phyloP scores from a whole-genome alignment of 2,113 vertebrate species.

The Hemichromis elongatus region DNA sequence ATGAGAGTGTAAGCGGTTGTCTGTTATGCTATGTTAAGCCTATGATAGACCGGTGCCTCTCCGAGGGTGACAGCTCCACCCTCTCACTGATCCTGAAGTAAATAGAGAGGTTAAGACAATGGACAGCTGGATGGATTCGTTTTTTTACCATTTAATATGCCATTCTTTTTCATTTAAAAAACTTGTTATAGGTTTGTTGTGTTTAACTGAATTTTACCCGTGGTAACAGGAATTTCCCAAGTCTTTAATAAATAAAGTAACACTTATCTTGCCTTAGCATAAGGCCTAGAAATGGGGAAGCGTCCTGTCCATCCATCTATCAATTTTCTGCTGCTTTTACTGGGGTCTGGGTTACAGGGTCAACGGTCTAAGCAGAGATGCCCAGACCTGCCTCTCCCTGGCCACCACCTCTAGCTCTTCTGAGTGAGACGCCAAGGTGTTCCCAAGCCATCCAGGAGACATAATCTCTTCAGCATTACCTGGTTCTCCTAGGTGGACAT shows the following conservation, averaged over 20 bases:
- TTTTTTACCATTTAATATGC: not conserved
- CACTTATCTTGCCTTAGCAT: not conserved
- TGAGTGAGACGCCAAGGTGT: not conserved
- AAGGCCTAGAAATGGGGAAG: not conserved
- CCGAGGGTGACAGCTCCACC: not conserved
- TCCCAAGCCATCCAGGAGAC: not conserved
- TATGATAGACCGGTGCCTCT: not conserved
- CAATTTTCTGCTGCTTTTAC: accelerated
- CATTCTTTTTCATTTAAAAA: not conserved
- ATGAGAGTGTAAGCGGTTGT: not conserved
- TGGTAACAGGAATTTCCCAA: not conserved
- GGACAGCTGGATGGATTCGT: accelerated
- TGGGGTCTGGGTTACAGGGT: not conserved
- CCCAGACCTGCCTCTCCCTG: not conserved
- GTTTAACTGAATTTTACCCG: not conserved
- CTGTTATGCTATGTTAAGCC: accelerated
- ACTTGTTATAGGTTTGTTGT: not conserved
- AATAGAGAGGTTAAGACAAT: not conserved
- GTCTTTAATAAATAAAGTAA: not conserved
- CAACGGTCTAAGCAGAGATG: not conserved
- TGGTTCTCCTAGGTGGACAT: not conserved
- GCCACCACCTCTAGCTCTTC: not conserved
- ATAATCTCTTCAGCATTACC: not conserved
- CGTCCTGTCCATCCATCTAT: accelerated
- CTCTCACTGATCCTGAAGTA: not conserved